Evolutionary conservation across 2,113 vertebrate genomes (phyloP), one percentile per base, ranked within the genome.

Genomic region (Chlorodrepanis virens): DNA sequence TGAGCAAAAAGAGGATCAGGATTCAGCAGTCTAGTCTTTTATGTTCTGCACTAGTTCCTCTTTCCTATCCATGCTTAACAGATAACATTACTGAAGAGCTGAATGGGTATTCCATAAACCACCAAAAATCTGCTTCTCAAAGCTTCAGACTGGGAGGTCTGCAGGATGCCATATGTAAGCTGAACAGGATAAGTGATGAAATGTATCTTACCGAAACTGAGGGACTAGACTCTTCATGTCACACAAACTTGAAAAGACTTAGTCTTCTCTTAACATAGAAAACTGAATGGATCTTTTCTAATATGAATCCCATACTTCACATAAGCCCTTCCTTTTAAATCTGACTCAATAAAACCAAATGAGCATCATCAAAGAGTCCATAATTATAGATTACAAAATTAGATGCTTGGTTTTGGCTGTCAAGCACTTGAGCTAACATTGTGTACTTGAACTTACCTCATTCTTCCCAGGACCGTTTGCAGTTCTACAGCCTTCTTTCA

Each of bases 351-450:
- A 85, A 76, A 83, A 76, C 10, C 27, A 68, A 59, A 68, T 7
- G 21, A 35, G 18, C 35, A 52, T 68, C 44, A 84, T 40, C 60
- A 83, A 75, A 71, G 24, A 81, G 14, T 60, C 53, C 16, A 64
- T 76, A 87, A 79, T 89, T 87, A 68, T 59, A 80, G 35, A 40
- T 67, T 91, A 65, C 57, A 70, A 88, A 84, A 88, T 86, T 22
- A 87, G 44, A 87, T 74, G 85, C 45, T 76, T 63, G 69, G 25
- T 42, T 87, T 89, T 87, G 24, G 6, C 29, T 72, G 53, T 72
- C 44, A 80, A 87, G 39, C 59, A 61, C 39, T 72, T 87, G 44
- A 94, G 47, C 53, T 71, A 84, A 71, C 20, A 64, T 4, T 3
- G 1, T 35, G 24, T 52, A 47, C 79, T 83, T 87, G 33, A 92